Evolutionary conservation across 2,113 vertebrate species (phyloP).

Genomic region (Benitochromis conjunctus): DNA sequence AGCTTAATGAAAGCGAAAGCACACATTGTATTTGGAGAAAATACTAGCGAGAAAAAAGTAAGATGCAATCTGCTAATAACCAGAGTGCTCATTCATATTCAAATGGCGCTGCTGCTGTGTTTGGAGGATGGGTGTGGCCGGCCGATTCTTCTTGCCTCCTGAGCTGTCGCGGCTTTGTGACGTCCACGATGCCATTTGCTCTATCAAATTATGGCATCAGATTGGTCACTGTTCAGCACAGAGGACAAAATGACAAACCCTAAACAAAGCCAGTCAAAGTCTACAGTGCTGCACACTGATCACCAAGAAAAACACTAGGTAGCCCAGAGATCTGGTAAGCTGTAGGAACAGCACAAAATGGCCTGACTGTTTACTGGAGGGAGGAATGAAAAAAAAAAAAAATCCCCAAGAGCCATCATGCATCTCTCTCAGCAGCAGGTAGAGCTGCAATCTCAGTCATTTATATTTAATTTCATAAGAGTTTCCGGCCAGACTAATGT

Average conservation of each 20-base stretch:
- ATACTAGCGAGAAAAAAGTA: constrained; percentile 22
- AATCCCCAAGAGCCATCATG: constrained; percentile 53
- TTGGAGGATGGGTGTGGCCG: constrained; percentile 59
- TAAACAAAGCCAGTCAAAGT: constrained; percentile 6
- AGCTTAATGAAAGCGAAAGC: constrained; percentile 28
- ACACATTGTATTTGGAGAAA: constrained; percentile 32
- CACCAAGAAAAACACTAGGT: constrained; percentile 15
- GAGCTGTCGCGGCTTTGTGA: constrained; percentile 63
- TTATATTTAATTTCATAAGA: constrained; percentile 81
- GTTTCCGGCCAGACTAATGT: constrained; percentile 79
- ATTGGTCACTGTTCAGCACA: constrained; percentile 11
- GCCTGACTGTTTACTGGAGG: constrained; percentile 54
- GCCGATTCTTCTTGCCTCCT: constrained; percentile 52
- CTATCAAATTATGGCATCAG: constrained; percentile 34
- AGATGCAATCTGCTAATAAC: constrained; percentile 65
- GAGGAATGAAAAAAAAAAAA: constrained; percentile 1
- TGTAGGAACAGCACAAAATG: constrained; percentile 50
- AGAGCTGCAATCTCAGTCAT: constrained; percentile 78
- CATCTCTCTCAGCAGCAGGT: constrained; percentile 72
- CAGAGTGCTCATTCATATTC: constrained; percentile 63
- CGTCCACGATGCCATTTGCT: constrained; percentile 45
- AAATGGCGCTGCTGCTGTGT: constrained; percentile 51
- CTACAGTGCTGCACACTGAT: background rate
- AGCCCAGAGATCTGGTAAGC: constrained; percentile 10
- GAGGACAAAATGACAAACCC: constrained; percentile 23